phyloP scores from a whole-genome alignment of 2,113 vertebrate genomes.

The Mionectes macconnelli region DNA sequence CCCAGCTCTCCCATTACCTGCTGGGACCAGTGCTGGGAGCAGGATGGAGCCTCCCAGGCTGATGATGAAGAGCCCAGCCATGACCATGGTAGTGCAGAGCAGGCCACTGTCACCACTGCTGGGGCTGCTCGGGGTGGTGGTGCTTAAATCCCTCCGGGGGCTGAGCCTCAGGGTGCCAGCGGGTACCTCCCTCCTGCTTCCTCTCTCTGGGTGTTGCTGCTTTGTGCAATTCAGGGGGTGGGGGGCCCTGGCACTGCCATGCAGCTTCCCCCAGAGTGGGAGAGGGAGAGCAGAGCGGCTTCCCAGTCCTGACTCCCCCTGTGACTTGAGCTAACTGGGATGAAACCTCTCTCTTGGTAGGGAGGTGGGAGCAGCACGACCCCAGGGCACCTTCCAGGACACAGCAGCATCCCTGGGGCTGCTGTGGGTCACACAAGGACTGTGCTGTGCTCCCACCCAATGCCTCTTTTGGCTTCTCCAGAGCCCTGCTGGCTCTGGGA shows the following conservation, averaged over 20 bases:
- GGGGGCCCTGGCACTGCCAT: background rate
- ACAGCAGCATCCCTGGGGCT: background rate
- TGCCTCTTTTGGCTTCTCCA: rapidly evolving
- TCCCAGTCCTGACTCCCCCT: background rate
- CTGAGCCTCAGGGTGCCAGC: background rate
- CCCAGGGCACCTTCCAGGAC: background rate
- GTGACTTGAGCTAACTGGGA: background rate
- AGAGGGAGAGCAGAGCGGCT: background rate
- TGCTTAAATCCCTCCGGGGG: background rate
- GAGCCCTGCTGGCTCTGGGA: background rate
- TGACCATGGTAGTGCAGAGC: background rate
- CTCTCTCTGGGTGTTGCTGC: background rate
- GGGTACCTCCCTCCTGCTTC: background rate
- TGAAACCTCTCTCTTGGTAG: background rate
- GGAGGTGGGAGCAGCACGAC: background rate
- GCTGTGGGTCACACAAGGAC: background rate
- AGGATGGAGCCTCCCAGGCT: background rate
- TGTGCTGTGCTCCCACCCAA: rapidly evolving
- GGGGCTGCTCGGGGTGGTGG: background rate
- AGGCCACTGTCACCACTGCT: background rate
- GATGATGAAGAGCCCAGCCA: background rate
- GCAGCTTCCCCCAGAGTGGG: background rate
- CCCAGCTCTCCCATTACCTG: background rate
- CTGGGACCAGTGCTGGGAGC: background rate
- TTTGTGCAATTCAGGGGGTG: background rate